Evolutionary conservation across 2,797 vertebrate genomes (phyloP).

Genomic region (Apodemus agrarius): DNA sequence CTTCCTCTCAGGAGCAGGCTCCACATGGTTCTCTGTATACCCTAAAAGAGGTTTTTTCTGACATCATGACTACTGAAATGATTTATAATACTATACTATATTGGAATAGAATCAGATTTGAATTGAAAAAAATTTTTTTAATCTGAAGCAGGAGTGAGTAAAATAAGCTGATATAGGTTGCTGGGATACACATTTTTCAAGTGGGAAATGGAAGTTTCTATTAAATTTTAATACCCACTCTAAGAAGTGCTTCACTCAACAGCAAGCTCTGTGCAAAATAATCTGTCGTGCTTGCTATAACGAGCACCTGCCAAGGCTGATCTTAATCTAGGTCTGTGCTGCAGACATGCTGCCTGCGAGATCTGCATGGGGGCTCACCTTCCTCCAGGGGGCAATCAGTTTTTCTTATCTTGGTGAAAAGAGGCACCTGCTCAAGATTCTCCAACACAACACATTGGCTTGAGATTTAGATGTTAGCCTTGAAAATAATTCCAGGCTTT

Average conservation of each 20-base stretch:
- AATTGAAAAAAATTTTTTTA: constrained; percentile 58
- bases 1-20: constrained; percentile 6
- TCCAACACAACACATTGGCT: constrained; percentile 55
- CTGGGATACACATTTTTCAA: constrained; percentile 69
- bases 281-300: constrained; percentile 34
- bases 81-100: neutral
- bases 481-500: constrained; percentile 69
- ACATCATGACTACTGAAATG: neutral
- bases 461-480: constrained; percentile 74
- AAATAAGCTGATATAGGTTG: constrained; percentile 66
- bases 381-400: constrained; percentile 66
- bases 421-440: constrained; percentile 73
- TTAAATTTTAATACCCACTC: constrained; percentile 81
- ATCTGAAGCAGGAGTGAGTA: constrained; percentile 52
- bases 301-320: constrained; percentile 59
- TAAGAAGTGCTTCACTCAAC: constrained; percentile 65
- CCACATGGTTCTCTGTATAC: neutral
- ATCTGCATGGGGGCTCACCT: constrained; percentile 63
- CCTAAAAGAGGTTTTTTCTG: neutral
- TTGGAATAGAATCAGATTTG: constrained; percentile 63
- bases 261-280: constrained; percentile 53
- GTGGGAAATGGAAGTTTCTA: constrained; percentile 80
- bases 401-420: constrained; percentile 76
- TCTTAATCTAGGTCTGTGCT: constrained; percentile 54
- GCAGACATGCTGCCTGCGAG: constrained; percentile 20